Conservation (phyloP, 2,113 vertebrate species). For the Eidolon helvum region DNA sequence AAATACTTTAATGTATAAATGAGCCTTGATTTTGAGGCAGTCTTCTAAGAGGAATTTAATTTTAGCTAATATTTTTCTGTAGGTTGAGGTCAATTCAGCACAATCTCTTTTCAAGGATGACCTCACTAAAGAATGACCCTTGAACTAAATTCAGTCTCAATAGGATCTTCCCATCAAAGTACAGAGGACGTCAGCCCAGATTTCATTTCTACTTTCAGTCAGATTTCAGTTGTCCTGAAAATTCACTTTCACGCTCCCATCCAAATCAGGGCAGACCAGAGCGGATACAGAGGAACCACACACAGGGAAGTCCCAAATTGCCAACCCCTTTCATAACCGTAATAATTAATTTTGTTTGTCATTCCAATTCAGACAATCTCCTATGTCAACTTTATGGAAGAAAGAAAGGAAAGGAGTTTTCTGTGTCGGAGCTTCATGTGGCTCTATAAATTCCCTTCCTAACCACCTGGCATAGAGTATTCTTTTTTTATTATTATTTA, state of each 20-base stretch:
- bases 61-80: background rate
- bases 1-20: background rate
- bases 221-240: background rate
- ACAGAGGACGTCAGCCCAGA: background rate
- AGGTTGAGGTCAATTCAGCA: background rate
- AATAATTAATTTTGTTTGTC: background rate
- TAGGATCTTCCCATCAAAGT: background rate
- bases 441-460: background rate
- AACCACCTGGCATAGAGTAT: background rate
- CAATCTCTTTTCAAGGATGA: background rate
- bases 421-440: background rate
- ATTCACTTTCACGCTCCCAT: background rate
- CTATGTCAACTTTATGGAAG: background rate
- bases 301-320: background rate
- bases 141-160: background rate
- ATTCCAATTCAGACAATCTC: background rate
- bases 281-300: background rate
- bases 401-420: background rate
- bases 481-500: too few relatives aligned
- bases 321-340: background rate
- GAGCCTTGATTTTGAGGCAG: background rate
- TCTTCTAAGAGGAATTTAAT: constrained; percentile 15
- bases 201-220: background rate
- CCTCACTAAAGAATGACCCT: background rate
- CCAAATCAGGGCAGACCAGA: background rate